Evolutionary conservation across 2,797 vertebrate genomes (phyloP).

Genomic region (Neosalanx taihuensis): DNA sequence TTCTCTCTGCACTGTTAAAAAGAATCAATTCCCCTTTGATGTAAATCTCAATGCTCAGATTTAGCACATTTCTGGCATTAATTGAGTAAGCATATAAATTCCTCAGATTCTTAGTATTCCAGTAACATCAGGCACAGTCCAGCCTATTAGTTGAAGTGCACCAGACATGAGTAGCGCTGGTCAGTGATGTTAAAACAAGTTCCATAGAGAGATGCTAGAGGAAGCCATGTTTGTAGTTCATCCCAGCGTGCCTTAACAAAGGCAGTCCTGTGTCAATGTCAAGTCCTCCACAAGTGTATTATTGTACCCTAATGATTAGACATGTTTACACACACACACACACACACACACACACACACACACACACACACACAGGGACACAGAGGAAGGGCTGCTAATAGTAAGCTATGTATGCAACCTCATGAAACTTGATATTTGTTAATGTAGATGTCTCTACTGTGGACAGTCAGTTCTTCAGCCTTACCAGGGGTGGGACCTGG

Average conservation of each 20-base stretch:
- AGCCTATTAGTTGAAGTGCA: too few species aligned
- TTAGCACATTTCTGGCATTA: too few species aligned
- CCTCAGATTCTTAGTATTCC: too few species aligned
- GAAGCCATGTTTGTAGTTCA: conserved; percentile 9
- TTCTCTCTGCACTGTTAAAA: too few species aligned
- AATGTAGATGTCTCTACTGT: conserved; percentile 25
- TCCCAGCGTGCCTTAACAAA: conserved; percentile 35
- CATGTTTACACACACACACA: not conserved
- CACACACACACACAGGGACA: not conserved
- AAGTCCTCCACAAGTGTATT: not conserved
- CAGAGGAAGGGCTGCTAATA: conserved; percentile 13
- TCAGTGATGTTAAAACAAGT: not conserved
- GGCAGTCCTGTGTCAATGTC: conserved; percentile 23
- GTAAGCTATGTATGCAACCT: not conserved
- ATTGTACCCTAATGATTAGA: not conserved
- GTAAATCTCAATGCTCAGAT: too few species aligned
- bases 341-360: not conserved
- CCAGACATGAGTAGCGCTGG: too few species aligned
- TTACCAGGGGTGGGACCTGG: not conserved
- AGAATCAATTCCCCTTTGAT: too few species aligned
- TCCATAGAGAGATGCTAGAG: not conserved
- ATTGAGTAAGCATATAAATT: too few species aligned
- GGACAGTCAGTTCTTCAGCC: conserved; percentile 11
- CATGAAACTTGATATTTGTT: not conserved
- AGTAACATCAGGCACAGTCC: too few species aligned